phyloP scores from a whole-genome alignment of 2,888 invertebrate genomes.

The Anodontia alba region DNA sequence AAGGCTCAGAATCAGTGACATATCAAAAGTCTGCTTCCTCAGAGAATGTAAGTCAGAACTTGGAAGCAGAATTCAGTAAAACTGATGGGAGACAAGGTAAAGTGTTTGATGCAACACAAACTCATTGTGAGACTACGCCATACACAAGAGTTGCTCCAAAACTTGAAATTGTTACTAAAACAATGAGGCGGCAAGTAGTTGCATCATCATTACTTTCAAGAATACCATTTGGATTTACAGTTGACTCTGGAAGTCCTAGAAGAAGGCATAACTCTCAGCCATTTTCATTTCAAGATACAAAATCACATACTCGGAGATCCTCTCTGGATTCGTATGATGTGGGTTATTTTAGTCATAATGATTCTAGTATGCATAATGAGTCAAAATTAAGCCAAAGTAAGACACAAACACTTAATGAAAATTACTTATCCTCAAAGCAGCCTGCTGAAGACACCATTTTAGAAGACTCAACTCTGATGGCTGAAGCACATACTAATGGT shows the following conservation, averaged over 20 bases:
- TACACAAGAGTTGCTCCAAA: not conserved
- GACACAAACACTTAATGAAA: too few species aligned
- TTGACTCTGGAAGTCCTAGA: not conserved
- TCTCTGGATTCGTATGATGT: not conserved
- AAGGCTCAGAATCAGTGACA: too few species aligned
- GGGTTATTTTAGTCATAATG: too few species aligned
- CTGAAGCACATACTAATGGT: too few species aligned
- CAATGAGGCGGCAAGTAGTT: not conserved
- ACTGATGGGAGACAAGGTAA: not conserved
- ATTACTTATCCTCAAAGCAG: too few species aligned
- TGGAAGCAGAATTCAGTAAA: not conserved
- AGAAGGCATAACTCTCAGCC: not conserved
- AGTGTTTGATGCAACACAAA: not conserved
- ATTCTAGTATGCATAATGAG: too few species aligned
- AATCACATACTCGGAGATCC: not conserved
- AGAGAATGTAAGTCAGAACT: too few species aligned
- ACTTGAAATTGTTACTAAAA: not conserved
- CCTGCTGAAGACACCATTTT: too few species aligned
- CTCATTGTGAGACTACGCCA: not conserved
- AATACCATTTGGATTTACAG: not conserved
- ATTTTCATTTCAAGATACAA: not conserved
- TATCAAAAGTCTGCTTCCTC: too few species aligned
- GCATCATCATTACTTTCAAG: not conserved
- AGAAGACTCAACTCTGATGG: too few species aligned
- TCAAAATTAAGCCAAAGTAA: too few species aligned